These are phyloP conservation scores for Drosophila birchii DNA, from an alignment of 2,888 invertebrate species.

Conservation along the genomic window DNA sequence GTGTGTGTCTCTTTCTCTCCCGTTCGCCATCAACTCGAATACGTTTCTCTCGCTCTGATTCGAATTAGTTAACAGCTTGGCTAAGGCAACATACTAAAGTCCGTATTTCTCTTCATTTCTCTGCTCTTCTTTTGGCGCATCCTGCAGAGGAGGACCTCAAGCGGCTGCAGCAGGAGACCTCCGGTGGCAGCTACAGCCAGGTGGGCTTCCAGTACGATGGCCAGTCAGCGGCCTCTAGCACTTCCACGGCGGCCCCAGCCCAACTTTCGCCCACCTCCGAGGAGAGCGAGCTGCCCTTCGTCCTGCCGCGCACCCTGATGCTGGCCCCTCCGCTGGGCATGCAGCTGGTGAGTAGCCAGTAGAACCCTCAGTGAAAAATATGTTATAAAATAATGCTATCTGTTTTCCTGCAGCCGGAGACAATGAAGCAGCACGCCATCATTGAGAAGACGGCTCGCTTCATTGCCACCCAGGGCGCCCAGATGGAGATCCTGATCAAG, in stretches of 20 bases:
- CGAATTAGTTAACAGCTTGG: background rate
- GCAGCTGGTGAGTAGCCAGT: slow-evolving; percentile 86
- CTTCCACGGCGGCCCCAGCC: slow-evolving; percentile 76
- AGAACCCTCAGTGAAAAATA: background rate
- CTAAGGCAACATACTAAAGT: slow-evolving; percentile 44
- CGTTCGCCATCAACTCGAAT: slow-evolving; percentile 24
- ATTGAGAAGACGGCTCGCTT: slow-evolving; percentile 97
- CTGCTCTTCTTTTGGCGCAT: slow-evolving; percentile 75
- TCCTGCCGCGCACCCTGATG: slow-evolving; percentile 90
- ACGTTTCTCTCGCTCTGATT: slow-evolving; percentile 27
- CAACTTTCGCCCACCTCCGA: slow-evolving; percentile 85
- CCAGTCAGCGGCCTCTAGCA: slow-evolving; percentile 46
- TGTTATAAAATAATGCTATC: background rate
- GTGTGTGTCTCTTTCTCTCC: slow-evolving; percentile 13
- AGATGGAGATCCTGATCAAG: slow-evolving; percentile 99
- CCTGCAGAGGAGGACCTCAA: slow-evolving; percentile 95
- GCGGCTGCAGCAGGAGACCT: slow-evolving; percentile 90
- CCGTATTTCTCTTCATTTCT: slow-evolving; percentile 39
- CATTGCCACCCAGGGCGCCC: slow-evolving; percentile 95
- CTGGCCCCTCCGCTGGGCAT: slow-evolving; percentile 90
- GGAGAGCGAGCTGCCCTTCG: slow-evolving; percentile 91
- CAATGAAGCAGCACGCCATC: slow-evolving; percentile 94
- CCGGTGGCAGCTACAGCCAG: slow-evolving; percentile 87
- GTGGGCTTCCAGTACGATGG: slow-evolving; percentile 90
- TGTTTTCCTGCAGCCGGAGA: slow-evolving; percentile 88